Conservation (phyloP, 1,140 invertebrate species). For the Chlorops oryzae region DNA sequence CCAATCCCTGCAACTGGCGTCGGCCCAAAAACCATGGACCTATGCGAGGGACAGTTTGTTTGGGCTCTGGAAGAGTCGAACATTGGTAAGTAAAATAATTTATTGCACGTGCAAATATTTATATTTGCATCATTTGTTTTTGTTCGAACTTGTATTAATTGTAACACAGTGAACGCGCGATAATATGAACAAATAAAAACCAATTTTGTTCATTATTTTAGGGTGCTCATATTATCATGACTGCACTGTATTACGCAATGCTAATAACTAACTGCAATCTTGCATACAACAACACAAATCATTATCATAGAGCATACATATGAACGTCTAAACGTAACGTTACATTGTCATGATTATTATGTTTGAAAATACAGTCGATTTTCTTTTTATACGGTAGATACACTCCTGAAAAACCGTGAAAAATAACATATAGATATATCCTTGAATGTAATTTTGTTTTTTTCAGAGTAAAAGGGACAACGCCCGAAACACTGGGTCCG, state of each 20-base stretch:
- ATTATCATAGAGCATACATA: no score
- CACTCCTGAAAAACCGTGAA: no score
- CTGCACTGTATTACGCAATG: no score
- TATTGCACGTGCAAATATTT: background rate
- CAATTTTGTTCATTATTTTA: no score
- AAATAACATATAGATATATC: background rate
- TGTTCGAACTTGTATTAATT: slow-evolving; percentile 1
- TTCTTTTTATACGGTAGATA: no score
- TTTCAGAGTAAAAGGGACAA: slow-evolving; percentile 4
- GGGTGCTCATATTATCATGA: no score
- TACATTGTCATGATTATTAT: no score
- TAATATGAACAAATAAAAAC: no score
- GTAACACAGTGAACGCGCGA: background rate
- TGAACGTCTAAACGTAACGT: no score
- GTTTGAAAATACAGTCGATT: no score
- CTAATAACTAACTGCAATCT: no score
- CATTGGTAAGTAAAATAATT: slow-evolving; percentile 10
- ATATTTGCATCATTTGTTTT: slow-evolving; percentile 1
- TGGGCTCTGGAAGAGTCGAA: slow-evolving; percentile 15
- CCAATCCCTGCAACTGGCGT: slow-evolving; percentile 5
- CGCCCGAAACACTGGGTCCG: background rate
- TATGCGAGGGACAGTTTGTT: slow-evolving; percentile 11
- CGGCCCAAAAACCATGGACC: slow-evolving; percentile 1
- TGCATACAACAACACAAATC: no score
- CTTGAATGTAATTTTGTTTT: background rate